Evolutionary conservation across 2,888 invertebrate genomes (phyloP).

Genomic region (Phymatocera aterrima): DNA sequence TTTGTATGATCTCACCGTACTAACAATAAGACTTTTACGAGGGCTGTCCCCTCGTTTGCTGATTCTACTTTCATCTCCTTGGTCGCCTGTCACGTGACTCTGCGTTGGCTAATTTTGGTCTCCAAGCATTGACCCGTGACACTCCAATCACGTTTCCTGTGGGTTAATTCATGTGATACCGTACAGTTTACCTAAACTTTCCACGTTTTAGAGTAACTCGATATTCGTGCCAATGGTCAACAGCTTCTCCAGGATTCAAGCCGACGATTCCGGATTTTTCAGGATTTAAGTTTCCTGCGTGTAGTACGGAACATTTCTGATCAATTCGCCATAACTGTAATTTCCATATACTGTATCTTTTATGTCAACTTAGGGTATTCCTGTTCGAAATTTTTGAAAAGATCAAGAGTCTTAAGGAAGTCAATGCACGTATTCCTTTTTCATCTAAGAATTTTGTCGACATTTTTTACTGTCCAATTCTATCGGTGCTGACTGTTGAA

Average conservation of each 20-base stretch:
- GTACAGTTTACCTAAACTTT: conserved; percentile 1
- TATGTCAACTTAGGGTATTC: neutral
- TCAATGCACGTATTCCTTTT: neutral
- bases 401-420: neutral
- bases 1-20: conserved; percentile 1
- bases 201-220: conserved; percentile 7
- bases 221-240: neutral
- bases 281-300: neutral
- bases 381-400: neutral
- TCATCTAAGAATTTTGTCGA: neutral
- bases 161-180: neutral
- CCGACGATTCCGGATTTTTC: conserved; percentile 19
- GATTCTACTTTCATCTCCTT: neutral
- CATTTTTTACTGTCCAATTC: conserved; percentile 17
- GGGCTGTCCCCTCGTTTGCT: neutral
- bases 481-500: conserved; percentile 4
- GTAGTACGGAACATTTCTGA: neutral
- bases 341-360: neutral
- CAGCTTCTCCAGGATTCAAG: conserved; percentile 1
- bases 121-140: neutral
- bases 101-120: conserved; percentile 15
- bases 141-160: conserved; percentile 26
- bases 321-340: neutral
- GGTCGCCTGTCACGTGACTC: neutral
- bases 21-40: conserved; percentile 39